Base-by-base conservation (phyloP, 2,797 vertebrate species). In the Chelidonichthys spinosus region DNA sequence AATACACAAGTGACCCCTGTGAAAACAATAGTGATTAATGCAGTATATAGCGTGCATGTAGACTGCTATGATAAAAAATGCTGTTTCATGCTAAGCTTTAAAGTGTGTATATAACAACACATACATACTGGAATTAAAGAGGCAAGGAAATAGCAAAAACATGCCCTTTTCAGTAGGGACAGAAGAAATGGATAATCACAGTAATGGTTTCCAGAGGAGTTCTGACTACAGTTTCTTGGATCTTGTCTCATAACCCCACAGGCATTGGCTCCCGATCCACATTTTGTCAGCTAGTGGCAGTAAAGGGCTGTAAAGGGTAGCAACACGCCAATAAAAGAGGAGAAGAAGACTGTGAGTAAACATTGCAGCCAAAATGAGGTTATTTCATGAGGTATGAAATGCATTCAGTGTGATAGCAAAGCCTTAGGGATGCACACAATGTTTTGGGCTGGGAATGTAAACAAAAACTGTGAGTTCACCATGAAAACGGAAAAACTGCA, bases 41-140 rank as follows among this genome's bases (percentile, higher is more conserved):
- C 43, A 14, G 13, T 44, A 44, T 14, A 44, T 44, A 40, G 39
- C 6, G 2, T 7, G 11, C 39, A 37, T 59, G 32, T 47, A 18
- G 56, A 67, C 32, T 74, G 58, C 17, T 61, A 47, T 3, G 14
- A 55, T 49, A 5, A 49, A 40, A 60, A 25, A 25, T 25, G 25
- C n/a, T n/a, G n/a, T n/a, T n/a, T n/a, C n/a, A n/a, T n/a, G n/a
- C 25, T 25, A 25, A 25, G 25, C 25, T 25, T 25, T 25, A 25
- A 25, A 25, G 25, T 25, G 25, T 25, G 25, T 25, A n/a, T n/a
- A 25, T 25, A 35, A 39, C 14, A 37, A 44, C 58, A 62, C 13
- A 55, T 9, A 49, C 17, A 63, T 39, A 37, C 40, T 32, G 13
- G 39, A 39, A 61, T 36, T 6, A 55, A 55, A 43, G 33, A 18